These are phyloP conservation scores for Nezara viridula DNA, from an alignment of 2,888 invertebrate genomes.

Conservation along the genomic window DNA sequence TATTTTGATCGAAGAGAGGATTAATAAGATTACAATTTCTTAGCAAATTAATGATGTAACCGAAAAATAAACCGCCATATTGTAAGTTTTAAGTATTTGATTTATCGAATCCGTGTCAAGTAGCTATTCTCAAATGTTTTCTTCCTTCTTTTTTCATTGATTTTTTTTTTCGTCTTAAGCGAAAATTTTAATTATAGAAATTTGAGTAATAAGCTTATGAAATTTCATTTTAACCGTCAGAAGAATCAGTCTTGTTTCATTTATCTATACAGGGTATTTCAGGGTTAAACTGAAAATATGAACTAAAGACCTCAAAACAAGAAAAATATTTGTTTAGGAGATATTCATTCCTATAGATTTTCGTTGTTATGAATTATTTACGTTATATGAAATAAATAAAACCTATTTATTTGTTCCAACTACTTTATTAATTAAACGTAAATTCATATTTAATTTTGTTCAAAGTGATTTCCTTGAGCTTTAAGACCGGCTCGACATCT, in stretches of 20 bases:
- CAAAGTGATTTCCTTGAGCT: too few species aligned
- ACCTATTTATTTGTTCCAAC: too few species aligned
- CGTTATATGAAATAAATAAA: too few species aligned
- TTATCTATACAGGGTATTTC: too few species aligned
- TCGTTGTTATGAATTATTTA: too few species aligned
- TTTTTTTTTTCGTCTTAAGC: background rate
- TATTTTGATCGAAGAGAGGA: background rate
- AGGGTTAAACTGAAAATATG: too few species aligned
- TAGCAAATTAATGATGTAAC: background rate
- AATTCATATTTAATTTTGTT: too few species aligned
- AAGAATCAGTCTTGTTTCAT: background rate
- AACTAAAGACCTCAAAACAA: too few species aligned
- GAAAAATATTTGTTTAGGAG: too few species aligned
- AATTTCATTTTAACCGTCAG: background rate
- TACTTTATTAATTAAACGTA: too few species aligned
- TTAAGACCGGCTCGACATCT: too few species aligned
- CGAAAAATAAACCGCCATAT: background rate
- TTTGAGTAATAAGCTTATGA: background rate
- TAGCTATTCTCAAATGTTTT: background rate
- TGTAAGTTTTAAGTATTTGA: background rate
- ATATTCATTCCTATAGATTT: too few species aligned
- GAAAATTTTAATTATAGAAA: background rate
- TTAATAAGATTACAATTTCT: background rate
- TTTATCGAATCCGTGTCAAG: background rate
- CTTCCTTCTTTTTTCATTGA: background rate